These are phyloP conservation scores for Aplocera efformata DNA, from an alignment of 2,888 invertebrate species.

Conservation along the genomic window DNA sequence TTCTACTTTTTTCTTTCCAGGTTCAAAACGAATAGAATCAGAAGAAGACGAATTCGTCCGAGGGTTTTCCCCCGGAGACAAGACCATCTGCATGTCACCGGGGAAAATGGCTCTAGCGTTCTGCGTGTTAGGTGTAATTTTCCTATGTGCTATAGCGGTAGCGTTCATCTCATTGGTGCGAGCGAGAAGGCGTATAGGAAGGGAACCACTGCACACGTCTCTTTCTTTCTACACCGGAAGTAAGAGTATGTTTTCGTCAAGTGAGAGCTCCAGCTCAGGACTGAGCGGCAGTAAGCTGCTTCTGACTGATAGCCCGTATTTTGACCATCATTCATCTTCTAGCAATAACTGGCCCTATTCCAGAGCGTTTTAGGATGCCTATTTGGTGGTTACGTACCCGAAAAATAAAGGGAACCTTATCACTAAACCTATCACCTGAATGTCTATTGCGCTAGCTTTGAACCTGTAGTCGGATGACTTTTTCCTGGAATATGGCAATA, in stretches of 20 bases:
- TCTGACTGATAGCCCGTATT: slow-evolving; percentile 81
- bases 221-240: slow-evolving; percentile 80
- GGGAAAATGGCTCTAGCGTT: slow-evolving; percentile 89
- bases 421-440: too few relatives aligned
- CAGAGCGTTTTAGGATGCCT: slow-evolving; percentile 53
- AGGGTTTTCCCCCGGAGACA: slow-evolving; percentile 79
- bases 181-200: slow-evolving; percentile 75
- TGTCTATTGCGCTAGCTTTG: too few relatives aligned
- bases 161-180: slow-evolving; percentile 84
- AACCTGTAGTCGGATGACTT: too few relatives aligned
- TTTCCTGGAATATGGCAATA: too few relatives aligned
- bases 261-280: slow-evolving; percentile 80
- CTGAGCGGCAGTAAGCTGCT: slow-evolving; percentile 81
- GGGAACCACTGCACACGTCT: slow-evolving; percentile 75
- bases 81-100: slow-evolving; percentile 86
- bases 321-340: slow-evolving; percentile 78
- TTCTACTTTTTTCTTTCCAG: slow-evolving; percentile 35
- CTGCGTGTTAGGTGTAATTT: slow-evolving; percentile 85
- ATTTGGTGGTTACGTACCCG: too few relatives aligned
- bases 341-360: slow-evolving; percentile 78
- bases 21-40: slow-evolving; percentile 67
- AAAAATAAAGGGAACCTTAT: too few relatives aligned
- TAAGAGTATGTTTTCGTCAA: slow-evolving; percentile 82
- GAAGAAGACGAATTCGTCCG: slow-evolving; percentile 64
- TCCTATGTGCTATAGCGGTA: slow-evolving; percentile 85